A percentile compares a stretch with the other conserved stretches of the same genome.
These are phyloP conservation scores for Synergus gifuensis DNA, from an alignment of 2,888 invertebrate species.

Conservation along the genomic window DNA sequence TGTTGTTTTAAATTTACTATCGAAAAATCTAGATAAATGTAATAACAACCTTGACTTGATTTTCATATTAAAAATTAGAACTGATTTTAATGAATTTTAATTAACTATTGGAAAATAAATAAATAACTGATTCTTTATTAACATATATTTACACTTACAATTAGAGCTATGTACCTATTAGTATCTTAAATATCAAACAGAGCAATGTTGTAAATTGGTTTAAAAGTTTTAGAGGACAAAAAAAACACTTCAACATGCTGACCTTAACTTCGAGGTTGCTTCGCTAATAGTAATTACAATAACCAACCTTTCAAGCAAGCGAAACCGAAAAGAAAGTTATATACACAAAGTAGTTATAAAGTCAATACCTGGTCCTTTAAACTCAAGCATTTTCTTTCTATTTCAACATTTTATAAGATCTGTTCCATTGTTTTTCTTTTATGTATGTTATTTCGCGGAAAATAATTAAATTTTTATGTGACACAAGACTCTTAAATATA, in stretches of 20 bases:
- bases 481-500: too few relatives aligned
- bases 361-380: background rate
- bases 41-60: too few relatives aligned
- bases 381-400: slow-evolving; percentile 3
- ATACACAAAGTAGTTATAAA: slow-evolving; percentile 6
- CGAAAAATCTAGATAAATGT: too few relatives aligned
- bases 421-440: background rate
- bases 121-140: background rate
- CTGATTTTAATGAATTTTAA: background rate
- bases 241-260: background rate
- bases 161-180: background rate
- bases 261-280: background rate
- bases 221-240: background rate
- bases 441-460: background rate
- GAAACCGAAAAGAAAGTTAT: background rate
- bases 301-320: background rate
- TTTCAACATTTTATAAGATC: background rate
- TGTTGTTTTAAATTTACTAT: too few relatives aligned
- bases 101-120: background rate
- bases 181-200: background rate
- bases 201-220: background rate
- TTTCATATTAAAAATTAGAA: background rate
- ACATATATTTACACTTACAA: background rate
- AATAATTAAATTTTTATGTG: too few relatives aligned
- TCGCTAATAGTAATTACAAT: background rate